Evolutionary conservation across 2,113 vertebrate genomes (phyloP).

Genomic region (Archilochus colubris): DNA sequence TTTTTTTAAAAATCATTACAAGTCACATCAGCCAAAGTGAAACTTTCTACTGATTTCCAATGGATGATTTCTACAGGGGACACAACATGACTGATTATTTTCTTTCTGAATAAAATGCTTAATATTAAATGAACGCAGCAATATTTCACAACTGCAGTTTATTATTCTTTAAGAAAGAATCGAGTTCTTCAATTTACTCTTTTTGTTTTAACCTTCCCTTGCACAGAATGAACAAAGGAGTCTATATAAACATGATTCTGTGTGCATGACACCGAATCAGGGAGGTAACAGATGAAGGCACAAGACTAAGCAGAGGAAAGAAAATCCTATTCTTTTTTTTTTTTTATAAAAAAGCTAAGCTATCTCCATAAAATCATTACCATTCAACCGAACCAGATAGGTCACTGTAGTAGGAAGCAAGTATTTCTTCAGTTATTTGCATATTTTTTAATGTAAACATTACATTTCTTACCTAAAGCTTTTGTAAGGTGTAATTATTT

Average conservation of each 20-base stretch:
- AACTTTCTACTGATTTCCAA: neutral
- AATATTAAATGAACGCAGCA: neutral
- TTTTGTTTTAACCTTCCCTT: neutral
- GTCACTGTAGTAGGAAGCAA: neutral
- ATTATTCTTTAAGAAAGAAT: neutral
- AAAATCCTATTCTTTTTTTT: neutral
- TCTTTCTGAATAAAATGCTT: neutral
- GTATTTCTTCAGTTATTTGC: neutral
- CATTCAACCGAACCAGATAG: neutral
- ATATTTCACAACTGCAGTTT: neutral
- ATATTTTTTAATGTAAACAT: neutral
- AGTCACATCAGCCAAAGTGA: neutral
- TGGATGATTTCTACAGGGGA: neutral
- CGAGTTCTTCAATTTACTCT: neutral
- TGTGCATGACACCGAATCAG: neutral
- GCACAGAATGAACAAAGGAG: neutral
- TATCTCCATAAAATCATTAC: neutral
- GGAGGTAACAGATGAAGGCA: neutral
- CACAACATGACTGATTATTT: neutral
- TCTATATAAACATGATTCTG: neutral
- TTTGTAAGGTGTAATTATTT: slow-evolving; percentile 96
- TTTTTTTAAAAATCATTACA: neutral
- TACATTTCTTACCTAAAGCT: slow-evolving; percentile 88
- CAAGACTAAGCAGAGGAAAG: neutral
- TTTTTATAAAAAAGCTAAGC: neutral